Base-by-base conservation (phyloP, 2,888 invertebrate genomes). In the Diaphora mendica region DNA sequence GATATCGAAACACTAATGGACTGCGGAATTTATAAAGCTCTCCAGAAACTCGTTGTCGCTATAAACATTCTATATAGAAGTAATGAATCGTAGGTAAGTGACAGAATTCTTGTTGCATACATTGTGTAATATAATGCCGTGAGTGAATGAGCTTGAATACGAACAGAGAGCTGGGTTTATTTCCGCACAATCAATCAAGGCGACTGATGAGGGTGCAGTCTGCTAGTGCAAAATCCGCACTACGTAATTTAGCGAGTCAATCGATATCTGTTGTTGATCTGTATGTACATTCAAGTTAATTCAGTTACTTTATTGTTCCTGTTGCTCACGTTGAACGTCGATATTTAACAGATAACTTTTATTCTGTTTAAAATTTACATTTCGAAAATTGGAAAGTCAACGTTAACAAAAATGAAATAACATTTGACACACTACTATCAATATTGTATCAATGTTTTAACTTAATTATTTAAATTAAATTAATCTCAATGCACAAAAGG, bases 1-100 rank as follows among this genome's bases (percentile, higher is more conserved):
- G 91, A 92, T 93, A 93, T 93, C 91, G 91, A 87, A 91, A 87
- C 90, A 87, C 91, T 94, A 95, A 94, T 94, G 93, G 93, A 92
- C 91, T 91, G 82, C 82, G 87, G 90, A 91, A 91, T 93, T 92
- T 93, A 92, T 91, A 88, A 90, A 89, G 89, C 91, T 89, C 89
- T 90, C 87, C 88, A 89, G 77, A 85, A 87, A 81, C 82, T 85
- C 86, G 84, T 86, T 84, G 82, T 84, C 77, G 74, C 82, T 86
- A 83, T 83, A 81, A 85, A 82, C 81, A 76, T 82, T 79, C 71
- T 77, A 81, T 76, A 77, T 78, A 72, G 79, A 78, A 79, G 71
- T 82, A 81, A 79, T 82, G 75, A 79, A 75, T 70, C 68, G 66
- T 74, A 69, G n/a, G n/a, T n/a, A n/a, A 75, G 75, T 77, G 78